These are phyloP conservation scores for Nomada ruficornis DNA, from an alignment of 2,888 invertebrate species.

Conservation along the genomic window DNA sequence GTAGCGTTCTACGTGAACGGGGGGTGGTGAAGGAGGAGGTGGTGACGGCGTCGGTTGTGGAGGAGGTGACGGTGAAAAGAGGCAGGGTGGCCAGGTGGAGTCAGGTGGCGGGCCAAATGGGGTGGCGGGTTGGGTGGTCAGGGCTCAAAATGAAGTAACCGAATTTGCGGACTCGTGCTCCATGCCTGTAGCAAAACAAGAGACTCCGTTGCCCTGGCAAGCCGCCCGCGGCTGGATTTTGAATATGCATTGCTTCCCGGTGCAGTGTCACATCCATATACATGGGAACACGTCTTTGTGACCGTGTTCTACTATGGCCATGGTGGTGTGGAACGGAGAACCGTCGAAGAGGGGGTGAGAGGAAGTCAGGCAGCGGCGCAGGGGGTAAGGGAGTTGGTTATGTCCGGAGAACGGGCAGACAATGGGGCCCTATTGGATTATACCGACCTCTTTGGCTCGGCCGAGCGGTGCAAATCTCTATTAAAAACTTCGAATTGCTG, in stretches of 20 bases:
- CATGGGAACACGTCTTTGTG: slow-evolving; percentile 64
- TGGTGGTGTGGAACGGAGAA: slow-evolving; percentile 28
- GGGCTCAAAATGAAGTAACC: slow-evolving; percentile 82
- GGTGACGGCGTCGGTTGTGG: slow-evolving; percentile 7
- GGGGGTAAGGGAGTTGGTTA: slow-evolving; percentile 41
- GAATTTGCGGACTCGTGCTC: slow-evolving; percentile 81
- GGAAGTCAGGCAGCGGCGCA: background rate
- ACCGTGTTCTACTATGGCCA: slow-evolving; percentile 55
- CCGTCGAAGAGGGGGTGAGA: background rate
- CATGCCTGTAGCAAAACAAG: slow-evolving; percentile 71
- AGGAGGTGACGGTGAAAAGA: slow-evolving; percentile 43
- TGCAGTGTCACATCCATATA: slow-evolving; percentile 73
- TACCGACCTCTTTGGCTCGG: slow-evolving; percentile 75
- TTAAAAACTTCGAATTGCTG: slow-evolving; percentile 79
- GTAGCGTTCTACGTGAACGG: slow-evolving; percentile 69
- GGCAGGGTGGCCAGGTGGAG: slow-evolving; percentile 27
- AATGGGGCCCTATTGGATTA: slow-evolving; percentile 80
- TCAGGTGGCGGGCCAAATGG: slow-evolving; percentile 31
- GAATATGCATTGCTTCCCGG: slow-evolving; percentile 83
- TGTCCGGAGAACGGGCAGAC: slow-evolving; percentile 74
- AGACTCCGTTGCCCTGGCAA: slow-evolving; percentile 71
- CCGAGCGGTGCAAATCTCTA: slow-evolving; percentile 73
- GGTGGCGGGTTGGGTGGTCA: slow-evolving; percentile 58
- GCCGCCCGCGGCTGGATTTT: slow-evolving; percentile 83
- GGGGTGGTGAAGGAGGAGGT: slow-evolving; percentile 35